Evolutionary conservation across 2,888 invertebrate genomes (phyloP).

Genomic region (Serrognathus titanus): DNA sequence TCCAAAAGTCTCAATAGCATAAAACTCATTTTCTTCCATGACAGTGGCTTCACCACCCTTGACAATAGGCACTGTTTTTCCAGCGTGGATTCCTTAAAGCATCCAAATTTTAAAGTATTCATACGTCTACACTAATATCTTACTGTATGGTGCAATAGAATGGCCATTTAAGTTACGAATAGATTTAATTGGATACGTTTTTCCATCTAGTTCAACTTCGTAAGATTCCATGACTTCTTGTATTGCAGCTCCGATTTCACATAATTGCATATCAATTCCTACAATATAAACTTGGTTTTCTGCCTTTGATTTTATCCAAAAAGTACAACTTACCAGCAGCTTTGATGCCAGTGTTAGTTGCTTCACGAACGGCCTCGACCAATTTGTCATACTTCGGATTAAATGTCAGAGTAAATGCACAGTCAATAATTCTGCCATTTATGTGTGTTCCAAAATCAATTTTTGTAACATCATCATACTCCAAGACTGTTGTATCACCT

Average conservation of each 20-base stretch:
- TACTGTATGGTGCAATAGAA: slow-evolving; percentile 97
- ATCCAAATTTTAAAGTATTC: slow-evolving; percentile 7
- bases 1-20: slow-evolving; percentile 99
- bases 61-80: slow-evolving; percentile 99
- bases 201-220: slow-evolving; percentile 95
- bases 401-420: slow-evolving; percentile 96
- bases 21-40: slow-evolving; percentile 99
- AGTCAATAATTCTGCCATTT: slow-evolving; percentile 97
- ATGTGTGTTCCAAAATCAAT: slow-evolving; percentile 99
- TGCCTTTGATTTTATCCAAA: neutral
- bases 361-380: slow-evolving; percentile 93
- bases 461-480: slow-evolving; percentile 96
- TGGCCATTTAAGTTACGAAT: slow-evolving; percentile 99
- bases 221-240: slow-evolving; percentile 99
- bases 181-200: slow-evolving; percentile 92
- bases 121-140: slow-evolving; percentile 42
- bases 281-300: slow-evolving; percentile 38
- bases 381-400: slow-evolving; percentile 94
- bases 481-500: slow-evolving; percentile 89
- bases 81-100: slow-evolving; percentile 77
- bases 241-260: slow-evolving; percentile 94
- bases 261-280: slow-evolving; percentile 95
- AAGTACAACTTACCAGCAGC: slow-evolving; percentile 42
- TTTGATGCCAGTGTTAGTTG: slow-evolving; percentile 96
- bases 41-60: slow-evolving; percentile 96